Evolutionary conservation across 2,113 vertebrate species (phyloP), one percentile per base, ranked within the genome.

Genomic region (Oreochromis tanganicae): DNA sequence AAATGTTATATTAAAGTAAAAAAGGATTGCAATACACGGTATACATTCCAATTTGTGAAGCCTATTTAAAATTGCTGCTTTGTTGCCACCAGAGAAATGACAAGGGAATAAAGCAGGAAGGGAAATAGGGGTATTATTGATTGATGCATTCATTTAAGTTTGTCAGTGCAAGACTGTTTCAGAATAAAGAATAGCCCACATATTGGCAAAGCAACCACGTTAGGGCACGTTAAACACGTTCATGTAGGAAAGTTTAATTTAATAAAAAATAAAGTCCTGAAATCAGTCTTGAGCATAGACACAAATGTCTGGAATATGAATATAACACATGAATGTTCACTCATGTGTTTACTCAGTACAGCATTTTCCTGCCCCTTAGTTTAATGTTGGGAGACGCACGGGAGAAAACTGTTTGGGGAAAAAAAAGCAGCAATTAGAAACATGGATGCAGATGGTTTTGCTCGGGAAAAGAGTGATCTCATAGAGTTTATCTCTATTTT

Each of bases 111-210:
- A 82, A 83, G 16, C 56, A 55, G 52, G 41, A 21, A 59, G 57
- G 56, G 11, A 81, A 83, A 73, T 8, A 48, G 43, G 54, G 46
- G 21, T 61, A 41, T 48, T 87, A 84, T 85, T 90, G 85, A 88
- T 89, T 91, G 80, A 89, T 87, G 82, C 52, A 83, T 81, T 90
- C 56, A 80, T 85, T 87, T 92, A 46, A 43, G 73, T 85, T 78
- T 75, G 81, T 89, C 38, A 87, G 80, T 4, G 41, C 21, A 41
- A 71, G 50, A 81, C 59, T 46, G 57, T 73, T 63, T 32, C 36
- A 63, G 50, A 87, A 83, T 85, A 56, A 89, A 57, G 41, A 84
- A 89, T 46, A 55, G 38, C 19, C 32, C 50, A 55, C n/a, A 73
- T 86, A 5, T 52, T 82, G 73, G 66, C 79, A 59, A 19, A 56